Base-by-base conservation (phyloP, 2,797 vertebrate species). In the Alauda arvensis region DNA sequence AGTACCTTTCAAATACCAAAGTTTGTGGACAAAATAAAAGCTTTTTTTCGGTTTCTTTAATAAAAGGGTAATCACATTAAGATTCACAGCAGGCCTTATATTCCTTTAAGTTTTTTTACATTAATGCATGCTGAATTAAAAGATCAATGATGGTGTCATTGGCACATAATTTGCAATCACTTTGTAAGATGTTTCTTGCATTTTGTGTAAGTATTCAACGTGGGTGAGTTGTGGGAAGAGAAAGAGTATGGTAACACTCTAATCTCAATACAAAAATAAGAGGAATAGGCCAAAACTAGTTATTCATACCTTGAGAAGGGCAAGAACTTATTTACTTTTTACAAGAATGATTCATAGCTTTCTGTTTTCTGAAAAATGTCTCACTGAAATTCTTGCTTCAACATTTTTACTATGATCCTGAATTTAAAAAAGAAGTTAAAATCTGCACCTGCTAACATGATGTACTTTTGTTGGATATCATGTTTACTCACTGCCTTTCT, bases 141-240 rank as follows among this genome's bases (percentile, higher is more conserved):
- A 90, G 60, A 83, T 81, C 63, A 87, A 6, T 83, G 26, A n/a
- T 51, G 7, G 49, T 88, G 53, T 83, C 43, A 69, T 60, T 74
- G 85, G 29, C 57, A 90, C 28, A 37, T 72, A 89, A 85, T 85
- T 83, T 90, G 28, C 53, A 83, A 81, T 87, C 2, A 4, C 16
- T 90, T 87, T 79, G 29, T 76, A 49, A 85, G 53, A 59, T 40
- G n/a, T 60, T 85, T 83, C 28, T 76, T 23, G 18, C 34, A 53
- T 83, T 81, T 84, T 49, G 26, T 63, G 12, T 42, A 79, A 51
- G 56, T 78, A 72, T 78, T 92, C 72, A 62, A 5, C 20, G 83
- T 91, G 85, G 66, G 70, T 83, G 63, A 81, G 40, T 34, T 83
- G 87, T 93, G 60, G 83, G 71, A 87, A 89, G 63, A 88, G 39